Conservation (phyloP, 2,797 vertebrate species). For the Aplochiton taeniatus region DNA sequence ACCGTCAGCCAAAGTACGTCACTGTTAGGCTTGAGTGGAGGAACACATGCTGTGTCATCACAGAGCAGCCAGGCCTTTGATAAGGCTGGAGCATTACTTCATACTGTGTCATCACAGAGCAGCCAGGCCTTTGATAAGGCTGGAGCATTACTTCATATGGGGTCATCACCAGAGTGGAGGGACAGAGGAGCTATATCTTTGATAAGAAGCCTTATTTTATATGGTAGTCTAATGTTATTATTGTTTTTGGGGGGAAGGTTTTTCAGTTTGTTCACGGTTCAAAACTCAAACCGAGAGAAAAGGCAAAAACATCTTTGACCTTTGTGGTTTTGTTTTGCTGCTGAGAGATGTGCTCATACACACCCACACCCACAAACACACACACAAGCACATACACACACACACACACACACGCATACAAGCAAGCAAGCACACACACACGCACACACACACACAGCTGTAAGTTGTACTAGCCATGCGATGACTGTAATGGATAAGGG, state of each 20-base stretch:
- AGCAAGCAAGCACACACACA: constrained; percentile 10
- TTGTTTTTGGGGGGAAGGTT: constrained; percentile 23
- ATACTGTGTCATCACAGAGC: constrained; percentile 24
- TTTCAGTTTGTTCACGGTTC: too few species aligned
- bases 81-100: too few species aligned
- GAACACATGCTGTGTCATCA: constrained; percentile 11
- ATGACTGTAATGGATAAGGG: constrained; percentile 18
- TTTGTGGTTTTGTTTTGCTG: too few species aligned
- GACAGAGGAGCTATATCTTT: too few species aligned
- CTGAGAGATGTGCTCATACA: background rate
- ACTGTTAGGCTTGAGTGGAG: constrained; percentile 40
- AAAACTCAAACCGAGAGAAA: background rate
- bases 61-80: constrained; percentile 26
- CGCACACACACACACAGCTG: background rate
- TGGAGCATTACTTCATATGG: too few species aligned
- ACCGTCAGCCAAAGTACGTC: constrained; percentile 33
- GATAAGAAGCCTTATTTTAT: too few species aligned
- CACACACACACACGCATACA: background rate
- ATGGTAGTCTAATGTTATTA: constrained; percentile 16
- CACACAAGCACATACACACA: background rate
- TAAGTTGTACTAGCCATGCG: constrained; percentile 12
- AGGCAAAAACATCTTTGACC: constrained; percentile 9
- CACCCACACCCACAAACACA: constrained; percentile 2
- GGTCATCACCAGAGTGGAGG: too few species aligned
- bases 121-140: too few species aligned